These are phyloP conservation scores for Julus scanicus DNA, from an alignment of 2,888 invertebrate species.

Conservation along the genomic window DNA sequence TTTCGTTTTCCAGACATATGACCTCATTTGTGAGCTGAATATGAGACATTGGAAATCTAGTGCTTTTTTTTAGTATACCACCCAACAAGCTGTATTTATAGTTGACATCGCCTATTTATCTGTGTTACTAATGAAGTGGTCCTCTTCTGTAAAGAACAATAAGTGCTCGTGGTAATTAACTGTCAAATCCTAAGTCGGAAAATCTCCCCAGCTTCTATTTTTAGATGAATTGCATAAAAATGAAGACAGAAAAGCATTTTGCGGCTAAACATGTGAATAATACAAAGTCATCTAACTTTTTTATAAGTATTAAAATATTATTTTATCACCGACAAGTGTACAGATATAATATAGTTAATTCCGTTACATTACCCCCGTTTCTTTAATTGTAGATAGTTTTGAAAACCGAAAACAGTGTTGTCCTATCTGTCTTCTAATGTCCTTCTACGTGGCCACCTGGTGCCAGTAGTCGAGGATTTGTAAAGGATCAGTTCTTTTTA, in stretches of 20 bases:
- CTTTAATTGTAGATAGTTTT: slow-evolving; percentile 45
- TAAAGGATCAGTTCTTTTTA: slow-evolving; percentile 45
- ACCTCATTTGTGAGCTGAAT: neutral
- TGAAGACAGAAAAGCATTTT: slow-evolving; percentile 16
- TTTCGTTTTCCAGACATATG: neutral
- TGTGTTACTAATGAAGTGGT: slow-evolving; percentile 45
- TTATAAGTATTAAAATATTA: slow-evolving; percentile 46
- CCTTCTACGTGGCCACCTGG: neutral
- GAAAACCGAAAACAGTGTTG: neutral
- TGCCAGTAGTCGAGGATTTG: slow-evolving; percentile 9
- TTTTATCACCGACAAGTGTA: slow-evolving; percentile 43
- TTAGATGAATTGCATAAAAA: slow-evolving; percentile 20
- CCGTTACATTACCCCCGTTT: slow-evolving; percentile 1
- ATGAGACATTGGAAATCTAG: neutral
- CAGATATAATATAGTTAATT: slow-evolving; percentile 42
- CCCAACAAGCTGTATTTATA: slow-evolving; percentile 36
- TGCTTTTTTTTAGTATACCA: neutral
- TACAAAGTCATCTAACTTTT: slow-evolving; percentile 44
- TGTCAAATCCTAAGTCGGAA: neutral
- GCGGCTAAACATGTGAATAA: slow-evolving; percentile 41
- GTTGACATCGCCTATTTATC: slow-evolving; percentile 40
- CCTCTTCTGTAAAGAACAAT: slow-evolving; percentile 23
- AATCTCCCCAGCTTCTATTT: slow-evolving; percentile 32
- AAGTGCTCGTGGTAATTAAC: slow-evolving; percentile 18
- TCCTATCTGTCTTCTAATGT: slow-evolving; percentile 43